These are phyloP conservation scores for Rhadina sibilatrix DNA, from an alignment of 2,113 vertebrate species.

Conservation along the genomic window DNA sequence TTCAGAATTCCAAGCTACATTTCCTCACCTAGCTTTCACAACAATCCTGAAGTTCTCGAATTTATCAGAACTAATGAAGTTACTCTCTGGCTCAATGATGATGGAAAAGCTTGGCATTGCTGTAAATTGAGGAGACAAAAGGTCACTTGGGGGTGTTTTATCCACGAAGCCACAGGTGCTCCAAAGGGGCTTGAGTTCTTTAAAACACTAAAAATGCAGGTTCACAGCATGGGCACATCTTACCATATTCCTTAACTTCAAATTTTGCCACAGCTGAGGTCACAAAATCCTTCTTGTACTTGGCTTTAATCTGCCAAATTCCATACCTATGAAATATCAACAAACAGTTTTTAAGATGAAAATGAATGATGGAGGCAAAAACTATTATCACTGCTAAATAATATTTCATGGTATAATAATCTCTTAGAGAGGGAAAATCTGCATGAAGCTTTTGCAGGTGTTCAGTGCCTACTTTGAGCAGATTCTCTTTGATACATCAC, in stretches of 20 bases:
- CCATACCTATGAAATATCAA: slow-evolving; percentile 77
- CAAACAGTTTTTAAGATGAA: background rate
- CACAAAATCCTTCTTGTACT: slow-evolving; percentile 81
- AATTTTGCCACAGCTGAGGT: slow-evolving; percentile 79
- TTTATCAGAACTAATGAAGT: slow-evolving; percentile 74
- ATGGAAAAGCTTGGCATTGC: slow-evolving; percentile 79
- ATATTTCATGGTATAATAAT: background rate
- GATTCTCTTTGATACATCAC: background rate
- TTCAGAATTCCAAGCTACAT: background rate
- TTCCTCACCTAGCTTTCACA: slow-evolving; percentile 76
- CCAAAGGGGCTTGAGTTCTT: background rate
- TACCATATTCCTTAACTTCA: slow-evolving; percentile 95
- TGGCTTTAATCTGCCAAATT: slow-evolving; percentile 85
- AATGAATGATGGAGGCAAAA: background rate
- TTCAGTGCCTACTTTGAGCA: background rate
- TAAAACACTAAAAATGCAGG: background rate
- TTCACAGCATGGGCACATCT: background rate
- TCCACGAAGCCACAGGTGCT: background rate
- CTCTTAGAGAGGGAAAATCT: background rate
- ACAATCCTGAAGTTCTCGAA: slow-evolving; percentile 75
- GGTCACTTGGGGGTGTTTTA: background rate
- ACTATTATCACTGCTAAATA: background rate
- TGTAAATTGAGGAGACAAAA: slow-evolving; percentile 58
- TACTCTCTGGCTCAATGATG: slow-evolving; percentile 72
- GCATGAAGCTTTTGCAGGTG: background rate